Evolutionary conservation across 2,797 vertebrate genomes (phyloP), one percentile per base, ranked within the genome.

Genomic region (Thalassophryne amazonica): DNA sequence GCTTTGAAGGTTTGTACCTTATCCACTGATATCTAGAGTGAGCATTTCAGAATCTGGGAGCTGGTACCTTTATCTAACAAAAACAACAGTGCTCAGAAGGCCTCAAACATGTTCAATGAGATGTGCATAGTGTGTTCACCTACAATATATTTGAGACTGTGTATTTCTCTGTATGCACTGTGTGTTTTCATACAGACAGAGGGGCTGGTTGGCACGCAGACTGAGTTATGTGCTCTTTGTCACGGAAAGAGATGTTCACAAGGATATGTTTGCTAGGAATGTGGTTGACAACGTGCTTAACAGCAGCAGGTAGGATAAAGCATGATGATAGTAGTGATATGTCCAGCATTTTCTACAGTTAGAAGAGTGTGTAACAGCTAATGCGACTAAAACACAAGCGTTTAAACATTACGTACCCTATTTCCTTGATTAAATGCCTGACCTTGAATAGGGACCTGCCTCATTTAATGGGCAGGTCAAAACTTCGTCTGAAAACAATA

Each of bases 191-290:
- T 48, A 34, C 76, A 99, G 97, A 67, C 94, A 98, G 73, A 90
- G 97, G 60, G 97, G 97, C 24, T 99, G 97, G 97, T 90, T 99
- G 67, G 96, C 97, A 0, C 92, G 97, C 42, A 91, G 93, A 14
- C 90, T 99, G 70, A 98, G 95, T 69, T 99, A 99, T 0, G 86
- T 97, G 52, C 92, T 99, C 61, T 99, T 99, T 65, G 90, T 99
- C 52, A 91, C 94, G 86, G 97, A 98, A 69, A 91, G 96, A 45
- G 96, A 98, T 24, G 93, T 95, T 62, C 81, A 91, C 73, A 97
- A 94, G 87, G 94, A 94, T 82, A 96, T 97, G 95, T 98, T 98
- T 80, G 88, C 95, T 59, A 92, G 93, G 63, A 97, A 95, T 2
- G 85, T 99, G 55, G 88, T 93, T 27, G 95, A 99, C 81, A 97